phyloP scores from a whole-genome alignment of 2,888 invertebrate species.

The Cyclophora albipunctata region DNA sequence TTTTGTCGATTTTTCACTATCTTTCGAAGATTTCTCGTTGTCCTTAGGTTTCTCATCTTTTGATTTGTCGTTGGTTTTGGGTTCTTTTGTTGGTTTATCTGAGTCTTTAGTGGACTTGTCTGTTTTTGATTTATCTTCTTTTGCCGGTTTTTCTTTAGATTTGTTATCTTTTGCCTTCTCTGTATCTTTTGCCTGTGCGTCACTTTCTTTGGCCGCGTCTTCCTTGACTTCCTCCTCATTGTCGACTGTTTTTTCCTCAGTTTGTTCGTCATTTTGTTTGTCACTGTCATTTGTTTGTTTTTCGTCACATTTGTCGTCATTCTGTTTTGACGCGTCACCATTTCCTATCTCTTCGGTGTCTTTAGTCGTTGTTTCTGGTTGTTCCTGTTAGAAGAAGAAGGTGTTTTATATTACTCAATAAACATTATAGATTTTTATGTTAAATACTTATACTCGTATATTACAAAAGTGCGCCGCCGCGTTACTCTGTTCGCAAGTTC shows the following conservation, averaged over 20 bases:
- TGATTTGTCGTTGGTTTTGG: constrained; percentile 5
- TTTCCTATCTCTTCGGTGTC: no score
- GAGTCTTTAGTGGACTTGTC: constrained; percentile 6
- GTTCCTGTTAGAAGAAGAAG: no score
- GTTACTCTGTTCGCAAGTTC: no score
- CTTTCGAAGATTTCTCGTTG: constrained; percentile 6
- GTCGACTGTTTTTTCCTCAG: no score
- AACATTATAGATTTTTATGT: no score
- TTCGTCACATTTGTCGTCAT: constrained; percentile 5
- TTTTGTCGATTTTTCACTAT: constrained; percentile 6
- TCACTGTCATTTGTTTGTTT: constrained; percentile 12
- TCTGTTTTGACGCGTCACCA: no score
- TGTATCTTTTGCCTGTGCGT: constrained; percentile 18
- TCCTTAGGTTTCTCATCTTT: constrained; percentile 6
- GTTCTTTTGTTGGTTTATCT: constrained; percentile 1
- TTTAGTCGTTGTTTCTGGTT: no score
- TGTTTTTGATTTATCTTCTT: not conserved
- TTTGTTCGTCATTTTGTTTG: constrained; percentile 4
- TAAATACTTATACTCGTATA: no score
- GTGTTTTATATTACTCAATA: no score
- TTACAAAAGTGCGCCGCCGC: no score
- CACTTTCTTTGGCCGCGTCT: constrained; percentile 15
- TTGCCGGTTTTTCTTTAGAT: not conserved
- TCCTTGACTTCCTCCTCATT: constrained; percentile 8
- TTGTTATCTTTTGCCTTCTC: constrained; percentile 7